A percentile compares a stretch with the other conserved stretches of the same genome.
phyloP scores from a whole-genome alignment of 92 coral and sea anemone species.

The Actinostola sp. region DNA sequence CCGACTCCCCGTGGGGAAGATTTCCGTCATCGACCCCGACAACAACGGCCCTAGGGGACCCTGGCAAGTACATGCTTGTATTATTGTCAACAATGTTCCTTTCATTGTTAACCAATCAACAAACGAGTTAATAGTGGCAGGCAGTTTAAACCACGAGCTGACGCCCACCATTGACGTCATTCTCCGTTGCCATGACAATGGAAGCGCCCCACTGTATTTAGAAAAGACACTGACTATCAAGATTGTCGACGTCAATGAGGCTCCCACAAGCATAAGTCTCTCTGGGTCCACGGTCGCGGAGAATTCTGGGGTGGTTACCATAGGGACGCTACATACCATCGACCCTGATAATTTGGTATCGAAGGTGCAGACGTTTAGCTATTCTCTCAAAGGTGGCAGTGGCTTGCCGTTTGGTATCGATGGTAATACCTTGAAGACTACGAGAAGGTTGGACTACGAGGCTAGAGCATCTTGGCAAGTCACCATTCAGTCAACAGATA shows the following conservation, averaged over 20 bases:
- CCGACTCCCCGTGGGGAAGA: conserved; percentile 70
- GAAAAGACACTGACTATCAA: conserved; percentile 48
- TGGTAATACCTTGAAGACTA: conserved; percentile 70
- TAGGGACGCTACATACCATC: conserved; percentile 72
- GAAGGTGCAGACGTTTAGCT: conserved; percentile 73
- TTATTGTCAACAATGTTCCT: conserved; percentile 62
- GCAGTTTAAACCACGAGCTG: conserved; percentile 68
- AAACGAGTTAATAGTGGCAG: conserved; percentile 51
- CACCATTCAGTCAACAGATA: conserved; percentile 76
- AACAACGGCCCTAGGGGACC: conserved; percentile 77
- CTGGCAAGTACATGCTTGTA: conserved; percentile 79
- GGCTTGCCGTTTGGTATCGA: conserved; percentile 71
- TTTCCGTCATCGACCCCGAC: conserved; percentile 87
- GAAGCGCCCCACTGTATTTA: conserved; percentile 57
- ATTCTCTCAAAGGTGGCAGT: conserved; percentile 39
- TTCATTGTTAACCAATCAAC: conserved; percentile 46
- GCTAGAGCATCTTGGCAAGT: conserved; percentile 57
- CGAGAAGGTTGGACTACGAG: conserved; percentile 83
- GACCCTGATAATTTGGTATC: conserved; percentile 87
- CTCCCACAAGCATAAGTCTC: conserved; percentile 71
- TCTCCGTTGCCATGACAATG: conserved; percentile 75
- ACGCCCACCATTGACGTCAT: conserved; percentile 56
- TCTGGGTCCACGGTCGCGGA: conserved; percentile 72
- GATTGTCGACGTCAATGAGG: conserved; percentile 78
- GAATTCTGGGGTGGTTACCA: conserved; percentile 66